Evolutionary conservation across 2,888 invertebrate species (phyloP), one percentile per base, ranked within the genome.

Genomic region (Drosophila austrosaltans): DNA sequence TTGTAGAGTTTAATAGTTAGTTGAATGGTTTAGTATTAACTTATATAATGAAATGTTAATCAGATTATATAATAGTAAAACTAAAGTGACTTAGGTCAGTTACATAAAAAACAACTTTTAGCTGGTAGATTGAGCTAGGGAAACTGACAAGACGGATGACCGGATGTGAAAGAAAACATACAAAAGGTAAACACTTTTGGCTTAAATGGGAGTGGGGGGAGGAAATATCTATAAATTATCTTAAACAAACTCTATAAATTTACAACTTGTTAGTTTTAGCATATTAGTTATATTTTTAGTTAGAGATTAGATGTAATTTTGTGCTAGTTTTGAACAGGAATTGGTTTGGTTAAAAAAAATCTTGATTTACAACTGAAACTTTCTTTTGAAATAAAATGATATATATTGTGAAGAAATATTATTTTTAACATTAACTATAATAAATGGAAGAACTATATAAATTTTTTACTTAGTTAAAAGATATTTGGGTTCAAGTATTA

Each of bases 71-170:
- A 69, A 70, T 66, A 64, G 22, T 61, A 12, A 28, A 28, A 54
- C n/a, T 30, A n/a, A 58, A 36, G 69, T 76, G 73, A 57, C 83
- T 82, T 79, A 81, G 82, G 82, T 82, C 82, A 85, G 82, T 82
- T 82, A 85, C 66, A 78, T 82, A 80, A 85, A 78, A 8, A 7
- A 36, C 8, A 36, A 36, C 32, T 32, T 32, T 28, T 28, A 28
- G 28, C 4, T 32, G 8, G 8, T 32, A 36, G 8, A 25, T 48
- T 25, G 12, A 12, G 8, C 8, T 20, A 7, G 44, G 44, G 44
- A 48, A 48, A 48, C 44, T 20, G 48, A 10, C 4, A 10, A 12
- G 48, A 48, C 10, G 10, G 48, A 48, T 48, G 48, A 48, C 48
- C 48, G 48, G 48, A 48, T 48, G 48, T 25, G 12, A 48, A 25